Evolutionary conservation across 23 tunicate genomes (phyloP), one percentile per base, ranked within the genome.

Genomic region (Trididemnum miniatum): DNA sequence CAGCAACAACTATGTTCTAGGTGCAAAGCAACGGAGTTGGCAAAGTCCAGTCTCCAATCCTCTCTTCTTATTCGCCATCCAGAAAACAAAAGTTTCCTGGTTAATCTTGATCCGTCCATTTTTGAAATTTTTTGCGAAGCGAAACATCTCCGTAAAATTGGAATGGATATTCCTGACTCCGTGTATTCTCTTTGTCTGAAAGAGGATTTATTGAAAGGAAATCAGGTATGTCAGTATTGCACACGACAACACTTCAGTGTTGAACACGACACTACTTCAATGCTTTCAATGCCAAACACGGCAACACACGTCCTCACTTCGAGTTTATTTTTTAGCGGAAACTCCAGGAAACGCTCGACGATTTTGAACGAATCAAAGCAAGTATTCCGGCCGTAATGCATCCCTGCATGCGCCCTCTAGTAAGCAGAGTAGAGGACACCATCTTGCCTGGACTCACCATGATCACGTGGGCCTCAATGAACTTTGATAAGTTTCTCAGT

Each of bases 101-200:
- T 91, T 63, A 91, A 85, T 34, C 84, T 91, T 26, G 87, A 91
- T 77, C 85, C 90, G 9, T 82, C 87, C 12, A 81, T 91, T 28
- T 91, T 85, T 52, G 86, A 85, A 40, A 80, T 91, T 38, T 76
- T 87, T n/a, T 80, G 90, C 34, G 96, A 91, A 62, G 96, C 90
- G 31, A 81, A 87, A 51, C 85, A 85, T 71, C 49, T 91, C 66
- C 81, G 80, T 20, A 91, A 91, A 64, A 86, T 91, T 62, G 96
- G 90, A 31, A 69, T 91, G 51, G 87, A 85, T 52, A 82, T 91
- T 35, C 96, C 96, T 1, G 86, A 87, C 29, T 34, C 87, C 1
- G 90, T 82, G 33, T 80, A 85, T 34, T 36, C 80, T n/a, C 83
- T 91, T 15, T 85, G 89, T 32, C 57, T 91, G 28, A 75, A 80